phyloP scores from a whole-genome alignment of 2,888 invertebrate genomes.

The Coronaproctus castanopsis region DNA sequence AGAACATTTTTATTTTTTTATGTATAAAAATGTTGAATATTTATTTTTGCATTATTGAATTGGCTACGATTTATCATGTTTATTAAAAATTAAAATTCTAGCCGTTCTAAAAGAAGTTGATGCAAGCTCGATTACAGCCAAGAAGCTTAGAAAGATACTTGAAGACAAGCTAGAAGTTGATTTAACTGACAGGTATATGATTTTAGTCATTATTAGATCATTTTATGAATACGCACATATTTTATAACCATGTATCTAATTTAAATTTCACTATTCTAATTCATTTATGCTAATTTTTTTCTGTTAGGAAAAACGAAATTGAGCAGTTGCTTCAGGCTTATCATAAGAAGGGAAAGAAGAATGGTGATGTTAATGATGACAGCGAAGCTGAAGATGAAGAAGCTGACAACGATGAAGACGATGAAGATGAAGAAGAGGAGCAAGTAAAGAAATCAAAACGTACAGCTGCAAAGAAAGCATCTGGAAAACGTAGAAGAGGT shows the following conservation, averaged over 20 bases:
- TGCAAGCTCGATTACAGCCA: constrained; percentile 61
- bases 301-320: constrained; percentile 57
- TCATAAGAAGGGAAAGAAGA: constrained; percentile 26
- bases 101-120: constrained; percentile 75
- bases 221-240: not conserved
- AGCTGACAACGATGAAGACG: constrained; percentile 26
- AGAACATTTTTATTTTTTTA: not conserved
- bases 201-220: constrained; percentile 1
- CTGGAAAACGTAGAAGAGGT: constrained; percentile 23
- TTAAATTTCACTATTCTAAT: not conserved
- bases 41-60: not conserved
- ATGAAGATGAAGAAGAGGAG: constrained; percentile 27
- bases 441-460: constrained; percentile 39
- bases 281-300: not conserved
- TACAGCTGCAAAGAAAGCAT: constrained; percentile 31
- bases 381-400: constrained; percentile 32
- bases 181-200: constrained; percentile 37
- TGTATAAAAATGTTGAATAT: constrained; percentile 1
- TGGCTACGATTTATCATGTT: too few relatives aligned
- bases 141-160: constrained; percentile 68
- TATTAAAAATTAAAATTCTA: constrained; percentile 24
- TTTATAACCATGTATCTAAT: not conserved
- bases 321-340: too few relatives aligned
- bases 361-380: constrained; percentile 27
- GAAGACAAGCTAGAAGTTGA: constrained; percentile 61